phyloP scores from a whole-genome alignment of 2,797 vertebrate genomes.

The Lepus townsendii region DNA sequence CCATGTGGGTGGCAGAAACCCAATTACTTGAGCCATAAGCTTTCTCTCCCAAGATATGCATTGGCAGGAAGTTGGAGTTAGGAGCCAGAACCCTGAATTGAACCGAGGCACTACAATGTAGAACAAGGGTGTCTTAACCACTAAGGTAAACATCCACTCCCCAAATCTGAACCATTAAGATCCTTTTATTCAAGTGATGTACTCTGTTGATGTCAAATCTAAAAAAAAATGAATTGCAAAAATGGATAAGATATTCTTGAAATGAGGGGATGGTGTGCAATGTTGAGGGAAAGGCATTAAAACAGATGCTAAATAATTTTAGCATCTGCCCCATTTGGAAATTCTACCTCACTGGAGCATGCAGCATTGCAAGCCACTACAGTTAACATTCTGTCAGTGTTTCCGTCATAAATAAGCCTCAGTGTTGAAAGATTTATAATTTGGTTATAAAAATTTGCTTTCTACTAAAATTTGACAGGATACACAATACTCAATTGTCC shows the following conservation, averaged over 20 bases:
- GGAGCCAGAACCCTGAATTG: no score
- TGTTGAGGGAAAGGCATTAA: background rate
- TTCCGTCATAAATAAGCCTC: conserved; percentile 74
- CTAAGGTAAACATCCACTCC: no score
- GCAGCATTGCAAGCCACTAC: conserved; percentile 16
- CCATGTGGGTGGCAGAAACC: no score
- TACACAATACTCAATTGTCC: conserved; percentile 79
- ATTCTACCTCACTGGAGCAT: background rate
- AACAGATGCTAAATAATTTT: conserved; percentile 37
- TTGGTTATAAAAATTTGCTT: conserved; percentile 83
- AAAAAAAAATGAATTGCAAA: background rate
- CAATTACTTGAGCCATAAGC: no score
- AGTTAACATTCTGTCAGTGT: conserved; percentile 71
- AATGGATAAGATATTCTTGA: conserved; percentile 1
- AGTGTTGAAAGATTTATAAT: conserved; percentile 79
- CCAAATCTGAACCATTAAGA: background rate
- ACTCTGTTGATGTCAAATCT: conserved; percentile 35
- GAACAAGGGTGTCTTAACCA: no score
- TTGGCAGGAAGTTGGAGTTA: no score
- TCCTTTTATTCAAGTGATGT: background rate
- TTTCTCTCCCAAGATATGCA: no score
- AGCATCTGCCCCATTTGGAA: conserved; percentile 49
- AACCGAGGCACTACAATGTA: no score
- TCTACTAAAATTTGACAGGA: conserved; percentile 81
- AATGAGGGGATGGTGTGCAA: background rate